Conservation (phyloP, 2,888 invertebrate genomes). For the Ischnura elegans region DNA sequence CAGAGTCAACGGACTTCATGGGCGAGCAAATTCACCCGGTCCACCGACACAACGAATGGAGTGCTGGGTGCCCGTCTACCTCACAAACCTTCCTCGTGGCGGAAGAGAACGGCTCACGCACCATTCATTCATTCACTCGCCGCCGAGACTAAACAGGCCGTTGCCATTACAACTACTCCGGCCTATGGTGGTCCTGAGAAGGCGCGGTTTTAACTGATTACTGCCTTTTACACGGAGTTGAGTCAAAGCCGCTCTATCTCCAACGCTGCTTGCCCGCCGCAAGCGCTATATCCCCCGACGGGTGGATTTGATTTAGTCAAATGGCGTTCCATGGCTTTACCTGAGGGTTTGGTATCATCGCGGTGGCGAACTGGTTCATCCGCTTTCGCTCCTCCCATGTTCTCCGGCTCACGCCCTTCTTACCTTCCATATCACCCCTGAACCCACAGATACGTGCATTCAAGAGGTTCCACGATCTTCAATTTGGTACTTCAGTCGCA, state of each 20-base stretch:
- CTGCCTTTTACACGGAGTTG: background rate
- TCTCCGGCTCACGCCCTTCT: background rate
- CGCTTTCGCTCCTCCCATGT: background rate
- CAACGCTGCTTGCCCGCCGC: background rate
- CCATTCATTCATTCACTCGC: too few species aligned
- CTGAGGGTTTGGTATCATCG: background rate
- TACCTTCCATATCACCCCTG: background rate
- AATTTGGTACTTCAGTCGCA: too few species aligned
- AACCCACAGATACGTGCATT: background rate
- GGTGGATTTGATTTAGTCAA: slow-evolving; percentile 16
- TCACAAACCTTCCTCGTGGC: too few species aligned
- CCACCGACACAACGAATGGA: too few species aligned
- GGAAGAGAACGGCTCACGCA: too few species aligned
- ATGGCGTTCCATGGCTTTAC: slow-evolving; percentile 16
- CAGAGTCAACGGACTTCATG: too few species aligned
- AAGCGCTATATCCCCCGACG: background rate
- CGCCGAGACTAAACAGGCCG: background rate
- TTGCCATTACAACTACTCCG: background rate
- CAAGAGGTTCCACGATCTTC: background rate
- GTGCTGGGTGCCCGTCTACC: too few species aligned
- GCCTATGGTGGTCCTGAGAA: background rate
- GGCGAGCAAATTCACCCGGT: too few species aligned
- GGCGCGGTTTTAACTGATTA: background rate
- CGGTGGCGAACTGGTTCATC: background rate
- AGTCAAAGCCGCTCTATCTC: slow-evolving; percentile 22